A percentile compares a stretch with the other conserved stretches of the same genome.
Conservation (phyloP, 1,140 invertebrate species). For the Temnothorax curvispinosus region DNA sequence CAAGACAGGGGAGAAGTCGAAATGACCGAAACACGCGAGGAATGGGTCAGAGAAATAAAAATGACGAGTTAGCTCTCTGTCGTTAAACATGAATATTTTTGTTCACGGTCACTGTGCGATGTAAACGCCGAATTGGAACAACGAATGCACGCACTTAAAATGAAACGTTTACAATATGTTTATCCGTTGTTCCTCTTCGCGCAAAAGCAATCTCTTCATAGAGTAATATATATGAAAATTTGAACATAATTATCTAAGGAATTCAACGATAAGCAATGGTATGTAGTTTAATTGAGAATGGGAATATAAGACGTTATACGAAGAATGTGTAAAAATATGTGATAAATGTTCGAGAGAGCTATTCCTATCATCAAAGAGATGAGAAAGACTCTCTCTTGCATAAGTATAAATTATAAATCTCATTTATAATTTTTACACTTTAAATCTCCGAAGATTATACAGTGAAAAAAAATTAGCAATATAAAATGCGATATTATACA, state of each 20-base stretch:
- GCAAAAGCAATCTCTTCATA: background rate
- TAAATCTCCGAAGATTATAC: background rate
- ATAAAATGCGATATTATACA: background rate
- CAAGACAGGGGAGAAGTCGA: background rate
- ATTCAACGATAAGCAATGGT: background rate
- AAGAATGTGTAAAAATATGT: background rate
- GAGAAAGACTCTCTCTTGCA: background rate
- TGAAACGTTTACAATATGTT: background rate
- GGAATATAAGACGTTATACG: background rate
- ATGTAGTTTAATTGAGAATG: background rate
- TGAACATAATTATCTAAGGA: background rate
- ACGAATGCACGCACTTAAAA: background rate
- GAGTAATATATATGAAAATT: background rate
- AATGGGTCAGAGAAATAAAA: background rate
- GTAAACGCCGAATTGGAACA: background rate
- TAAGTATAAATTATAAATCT: background rate
- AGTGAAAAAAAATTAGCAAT: background rate
- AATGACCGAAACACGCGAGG: constrained; percentile 26
- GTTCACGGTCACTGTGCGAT: background rate
- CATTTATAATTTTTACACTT: background rate
- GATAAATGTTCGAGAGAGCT: background rate
- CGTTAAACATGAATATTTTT: background rate
- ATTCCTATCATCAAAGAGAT: background rate
- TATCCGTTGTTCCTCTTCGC: background rate
- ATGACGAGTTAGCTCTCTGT: background rate